Conservation (phyloP, 1,140 invertebrate species). For the Subanguina moxae region DNA sequence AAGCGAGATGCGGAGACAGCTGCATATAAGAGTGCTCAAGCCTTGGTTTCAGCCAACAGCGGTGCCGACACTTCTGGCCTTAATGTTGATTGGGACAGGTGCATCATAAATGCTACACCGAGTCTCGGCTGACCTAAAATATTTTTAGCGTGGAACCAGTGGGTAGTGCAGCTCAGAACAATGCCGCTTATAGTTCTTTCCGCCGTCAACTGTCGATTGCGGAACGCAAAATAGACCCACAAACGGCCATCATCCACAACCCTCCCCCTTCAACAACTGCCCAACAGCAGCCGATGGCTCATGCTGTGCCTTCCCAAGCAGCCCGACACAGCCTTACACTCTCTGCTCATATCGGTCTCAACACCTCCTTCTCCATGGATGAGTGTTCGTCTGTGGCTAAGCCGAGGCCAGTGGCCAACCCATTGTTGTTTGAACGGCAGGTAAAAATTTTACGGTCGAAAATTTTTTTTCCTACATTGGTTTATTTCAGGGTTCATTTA, state of each 20-base stretch:
- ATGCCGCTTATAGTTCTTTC: conserved; percentile 48
- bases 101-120: no score
- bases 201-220: conserved; percentile 52
- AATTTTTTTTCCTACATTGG: no score
- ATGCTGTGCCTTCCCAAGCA: not conserved
- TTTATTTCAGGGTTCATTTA: conserved; percentile 26
- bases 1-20: conserved; percentile 91
- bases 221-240: conserved; percentile 52
- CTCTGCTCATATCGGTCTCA: not conserved
- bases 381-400: conserved; percentile 28
- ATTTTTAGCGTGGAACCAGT: not conserved
- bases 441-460: conserved; percentile 21
- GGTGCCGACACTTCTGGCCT: not conserved
- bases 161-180: conserved; percentile 15
- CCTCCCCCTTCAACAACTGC: conserved; percentile 9
- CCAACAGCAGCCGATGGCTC: not conserved
- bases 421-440: conserved; percentile 46
- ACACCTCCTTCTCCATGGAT: conserved; percentile 6
- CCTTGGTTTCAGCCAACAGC: conserved; percentile 21
- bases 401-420: conserved; percentile 46
- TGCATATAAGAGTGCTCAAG: conserved; percentile 27
- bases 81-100: conserved; percentile 8
- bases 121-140: no score
- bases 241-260: conserved; percentile 52
- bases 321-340: not conserved